These are phyloP conservation scores for Dendronephthya gigantea DNA, from an alignment of 64 coral and sea anemone genomes.

Conservation along the genomic window DNA sequence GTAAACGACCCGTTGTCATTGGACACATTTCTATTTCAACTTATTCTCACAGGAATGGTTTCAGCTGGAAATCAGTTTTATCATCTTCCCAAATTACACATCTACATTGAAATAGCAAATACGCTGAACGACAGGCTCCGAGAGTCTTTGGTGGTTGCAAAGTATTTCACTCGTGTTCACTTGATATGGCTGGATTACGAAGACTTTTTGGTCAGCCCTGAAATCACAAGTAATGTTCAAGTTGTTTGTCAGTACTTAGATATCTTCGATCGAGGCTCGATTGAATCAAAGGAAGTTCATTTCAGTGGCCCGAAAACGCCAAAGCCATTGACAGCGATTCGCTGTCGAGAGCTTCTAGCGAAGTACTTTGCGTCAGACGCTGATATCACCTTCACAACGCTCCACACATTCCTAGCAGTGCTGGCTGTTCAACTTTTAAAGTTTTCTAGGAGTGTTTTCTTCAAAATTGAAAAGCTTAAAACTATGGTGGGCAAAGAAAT, in stretches of 20 bases:
- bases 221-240: slow-evolving; percentile 47
- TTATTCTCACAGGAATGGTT: slow-evolving; percentile 42
- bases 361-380: not conserved
- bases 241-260: slow-evolving; percentile 5
- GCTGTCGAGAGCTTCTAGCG: not conserved
- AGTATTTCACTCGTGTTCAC: slow-evolving; percentile 46
- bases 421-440: slow-evolving; percentile 6
- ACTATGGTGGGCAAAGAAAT: not conserved
- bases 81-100: slow-evolving; percentile 20
- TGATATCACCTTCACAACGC: not conserved
- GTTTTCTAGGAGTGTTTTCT: not conserved
- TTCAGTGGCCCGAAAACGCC: not conserved
- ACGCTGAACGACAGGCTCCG: slow-evolving; percentile 41
- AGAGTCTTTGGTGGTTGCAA: slow-evolving; percentile 33
- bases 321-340: not conserved
- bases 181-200: slow-evolving; percentile 18
- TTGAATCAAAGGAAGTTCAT: not conserved
- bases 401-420: not conserved
- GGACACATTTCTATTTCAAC: slow-evolving; percentile 45
- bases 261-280: not conserved
- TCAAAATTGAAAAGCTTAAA: not conserved
- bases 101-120: slow-evolving; percentile 46
- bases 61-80: slow-evolving; percentile 41
- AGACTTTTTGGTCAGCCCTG: slow-evolving; percentile 24
- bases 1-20: slow-evolving; percentile 24